Conservation (phyloP, 2,797 vertebrate genomes). For the Myotis daubentonii region DNA sequence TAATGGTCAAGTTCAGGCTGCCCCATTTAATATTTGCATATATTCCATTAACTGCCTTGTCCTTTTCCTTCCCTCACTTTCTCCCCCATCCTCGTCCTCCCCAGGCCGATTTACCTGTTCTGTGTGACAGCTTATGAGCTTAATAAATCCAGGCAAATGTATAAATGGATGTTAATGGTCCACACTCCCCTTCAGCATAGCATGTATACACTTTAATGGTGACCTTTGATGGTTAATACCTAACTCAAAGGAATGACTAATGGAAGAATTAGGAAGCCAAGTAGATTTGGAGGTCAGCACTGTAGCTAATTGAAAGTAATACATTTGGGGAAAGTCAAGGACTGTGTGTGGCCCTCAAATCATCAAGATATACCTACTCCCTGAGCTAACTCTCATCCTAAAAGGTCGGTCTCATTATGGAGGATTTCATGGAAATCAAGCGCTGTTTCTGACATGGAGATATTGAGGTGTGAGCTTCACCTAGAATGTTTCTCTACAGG, state of each 20-base stretch:
- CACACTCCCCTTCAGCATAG: conserved; percentile 34
- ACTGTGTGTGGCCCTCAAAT: conserved; percentile 28
- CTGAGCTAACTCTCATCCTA: not conserved
- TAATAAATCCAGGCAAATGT: conserved; percentile 69
- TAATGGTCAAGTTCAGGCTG: not conserved
- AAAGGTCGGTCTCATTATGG: not conserved
- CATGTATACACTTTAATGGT: conserved; percentile 69
- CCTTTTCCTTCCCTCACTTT: not conserved
- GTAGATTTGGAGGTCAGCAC: conserved; percentile 49
- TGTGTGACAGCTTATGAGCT: conserved; percentile 58
- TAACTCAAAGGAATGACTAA: conserved; percentile 63
- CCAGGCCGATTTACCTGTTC: conserved; percentile 28
- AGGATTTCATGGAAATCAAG: not conserved
- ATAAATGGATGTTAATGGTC: conserved; percentile 77
- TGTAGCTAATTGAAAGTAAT: conserved; percentile 54
- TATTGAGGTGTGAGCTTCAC: not conserved
- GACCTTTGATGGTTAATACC: conserved; percentile 72
- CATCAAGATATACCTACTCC: conserved; percentile 17
- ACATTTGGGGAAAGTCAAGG: conserved; percentile 47
- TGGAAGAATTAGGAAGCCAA: conserved; percentile 67
- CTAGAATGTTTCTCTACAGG: not conserved
- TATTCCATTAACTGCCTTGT: not conserved
- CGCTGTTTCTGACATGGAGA: not conserved
- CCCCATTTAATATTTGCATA: not conserved
- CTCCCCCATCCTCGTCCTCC: not conserved